A percentile compares a stretch with the other conserved stretches of the same genome.
Conservation (phyloP, 2,113 vertebrate species). For the Aspidoscelis tigris region DNA sequence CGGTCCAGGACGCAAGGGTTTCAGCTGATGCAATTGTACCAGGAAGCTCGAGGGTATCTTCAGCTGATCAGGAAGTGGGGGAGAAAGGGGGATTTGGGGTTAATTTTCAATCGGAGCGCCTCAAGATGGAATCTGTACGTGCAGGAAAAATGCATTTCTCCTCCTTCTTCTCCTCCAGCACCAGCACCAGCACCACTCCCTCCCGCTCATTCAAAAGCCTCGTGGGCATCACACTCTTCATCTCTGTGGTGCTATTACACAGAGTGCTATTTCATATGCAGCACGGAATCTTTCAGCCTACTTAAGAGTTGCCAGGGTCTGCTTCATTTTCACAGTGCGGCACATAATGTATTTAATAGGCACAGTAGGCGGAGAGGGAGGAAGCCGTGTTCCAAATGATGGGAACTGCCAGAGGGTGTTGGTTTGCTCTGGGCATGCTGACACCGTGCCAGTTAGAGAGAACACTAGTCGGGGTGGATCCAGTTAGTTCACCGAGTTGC, state of each 20-base stretch:
- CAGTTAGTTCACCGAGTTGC: neutral
- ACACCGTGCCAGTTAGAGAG: slow-evolving; percentile 56
- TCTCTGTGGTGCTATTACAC: slow-evolving; percentile 49
- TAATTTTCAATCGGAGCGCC: neutral
- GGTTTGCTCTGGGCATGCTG: slow-evolving; percentile 62
- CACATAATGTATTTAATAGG: slow-evolving; percentile 53
- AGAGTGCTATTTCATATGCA: slow-evolving; percentile 49
- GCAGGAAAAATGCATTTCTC: slow-evolving; percentile 4
- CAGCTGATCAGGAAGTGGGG: neutral
- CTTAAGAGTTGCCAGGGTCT: slow-evolving; percentile 52
- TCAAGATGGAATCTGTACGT: slow-evolving; percentile 3
- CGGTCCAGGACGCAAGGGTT: neutral
- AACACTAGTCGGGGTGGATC: slow-evolving; percentile 10
- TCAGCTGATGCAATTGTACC: slow-evolving; percentile 30
- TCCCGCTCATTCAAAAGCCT: slow-evolving; percentile 35
- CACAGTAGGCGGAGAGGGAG: slow-evolving; percentile 65
- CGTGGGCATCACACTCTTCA: slow-evolving; percentile 54
- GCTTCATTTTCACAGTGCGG: slow-evolving; percentile 38
- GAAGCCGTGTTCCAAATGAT: slow-evolving; percentile 58
- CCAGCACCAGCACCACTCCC: neutral
- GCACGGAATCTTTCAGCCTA: slow-evolving; percentile 37
- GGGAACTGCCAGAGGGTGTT: slow-evolving; percentile 69
- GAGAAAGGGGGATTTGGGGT: neutral
- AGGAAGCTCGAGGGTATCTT: neutral
- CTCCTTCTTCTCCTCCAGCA: slow-evolving; percentile 24